phyloP scores from a whole-genome alignment of 2,888 invertebrate genomes.

The Nephrotoma guestfalica region DNA sequence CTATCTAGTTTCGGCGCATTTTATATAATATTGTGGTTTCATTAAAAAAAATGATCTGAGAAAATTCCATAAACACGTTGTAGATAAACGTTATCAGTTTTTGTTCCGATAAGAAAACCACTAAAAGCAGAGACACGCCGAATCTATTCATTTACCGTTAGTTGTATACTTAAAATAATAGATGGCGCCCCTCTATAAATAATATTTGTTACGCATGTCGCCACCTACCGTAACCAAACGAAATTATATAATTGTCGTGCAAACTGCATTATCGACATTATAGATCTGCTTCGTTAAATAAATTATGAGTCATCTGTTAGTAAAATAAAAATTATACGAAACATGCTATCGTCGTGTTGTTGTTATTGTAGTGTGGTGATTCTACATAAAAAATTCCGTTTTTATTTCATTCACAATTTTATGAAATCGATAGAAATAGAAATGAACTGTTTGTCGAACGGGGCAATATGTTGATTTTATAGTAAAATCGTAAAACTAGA shows the following conservation, averaged over 20 bases:
- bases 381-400: background rate
- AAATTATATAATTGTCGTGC: background rate
- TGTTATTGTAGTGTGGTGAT: background rate
- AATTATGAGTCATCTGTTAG: background rate
- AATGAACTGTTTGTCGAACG: background rate
- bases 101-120: background rate
- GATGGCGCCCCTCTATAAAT: background rate
- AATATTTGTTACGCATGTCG: background rate
- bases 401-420: background rate
- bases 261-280: background rate
- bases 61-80: background rate
- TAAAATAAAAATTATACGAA: too few relatives aligned
- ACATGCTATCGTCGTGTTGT: too few relatives aligned
- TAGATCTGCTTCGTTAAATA: background rate
- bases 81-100: background rate
- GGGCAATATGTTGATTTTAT: background rate
- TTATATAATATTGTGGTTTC: background rate
- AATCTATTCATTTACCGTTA: background rate
- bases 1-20: background rate
- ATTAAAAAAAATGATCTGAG: background rate
- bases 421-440: background rate
- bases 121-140: background rate
- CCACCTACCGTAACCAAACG: background rate
- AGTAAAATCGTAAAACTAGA: background rate
- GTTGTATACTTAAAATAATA: background rate